Evolutionary conservation across 1,140 invertebrate genomes (phyloP), one percentile per base, ranked within the genome.

Genomic region (Megalonaias nervosa): DNA sequence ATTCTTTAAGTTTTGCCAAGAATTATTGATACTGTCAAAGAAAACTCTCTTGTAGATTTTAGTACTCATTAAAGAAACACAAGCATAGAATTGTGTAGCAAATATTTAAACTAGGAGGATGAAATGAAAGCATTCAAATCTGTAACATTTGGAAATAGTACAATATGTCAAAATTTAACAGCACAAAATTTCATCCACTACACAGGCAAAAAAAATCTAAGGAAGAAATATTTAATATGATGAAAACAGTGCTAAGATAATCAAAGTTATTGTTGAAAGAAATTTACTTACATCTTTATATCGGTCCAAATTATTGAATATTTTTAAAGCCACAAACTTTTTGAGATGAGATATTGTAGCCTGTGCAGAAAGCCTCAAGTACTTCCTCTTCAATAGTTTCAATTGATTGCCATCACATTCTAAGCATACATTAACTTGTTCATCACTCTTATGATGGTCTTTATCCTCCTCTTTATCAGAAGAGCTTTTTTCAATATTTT

Each of bases 321-420:
- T 94, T 92, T 99, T 98, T 87, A 97, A 96, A 66, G 98, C 97
- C 83, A 99, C 95, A 91, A 98, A 99, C 91, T 99, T 99, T 91
- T 99, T 99, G 15, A 99, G 93, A 90, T 98, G 97, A 67, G 97
- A 97, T 83, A 99, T 97, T 17, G 98, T 99, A 13, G 97, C 97
- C 91, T 98, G 96, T 19, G 97, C 95, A 14, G 97, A 99, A 90
- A 97, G 97, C 84, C 97, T 93, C 79, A 99, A 96, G 89, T 96
- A 99, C 87, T 96, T 94, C 38, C 88, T 75, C 77, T 91, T 87
- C 61, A 91, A 83, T 70, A 83, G 81, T 75, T 87, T 86, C 61
- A 90, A 57, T 56, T 62, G 58, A 73, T 75, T 85, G 74, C 62
- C 78, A 78, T 61, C 85, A 66, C 88, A 87, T 76, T 90, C 88